phyloP scores from a whole-genome alignment of 2,888 invertebrate species.

The Oxyscelio sp. region DNA sequence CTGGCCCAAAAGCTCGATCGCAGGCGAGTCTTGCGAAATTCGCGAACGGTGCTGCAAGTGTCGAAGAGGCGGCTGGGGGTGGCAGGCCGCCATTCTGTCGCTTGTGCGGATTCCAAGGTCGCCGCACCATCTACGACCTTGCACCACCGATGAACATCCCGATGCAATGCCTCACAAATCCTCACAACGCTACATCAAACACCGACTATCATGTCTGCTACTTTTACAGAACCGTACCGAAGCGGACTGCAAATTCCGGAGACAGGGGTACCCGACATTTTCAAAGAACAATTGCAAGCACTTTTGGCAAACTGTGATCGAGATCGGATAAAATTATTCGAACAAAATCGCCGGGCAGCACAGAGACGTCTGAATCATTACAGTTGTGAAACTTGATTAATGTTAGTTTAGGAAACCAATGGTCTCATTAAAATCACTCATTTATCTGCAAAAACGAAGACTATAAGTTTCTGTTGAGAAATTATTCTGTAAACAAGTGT shows the following conservation, averaged over 20 bases:
- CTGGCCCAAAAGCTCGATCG: conserved; percentile 75
- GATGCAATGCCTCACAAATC: neutral
- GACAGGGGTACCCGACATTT: neutral
- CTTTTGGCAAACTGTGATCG: neutral
- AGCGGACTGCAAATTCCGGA: neutral
- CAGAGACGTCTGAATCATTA: conserved; percentile 5
- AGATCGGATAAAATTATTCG: neutral
- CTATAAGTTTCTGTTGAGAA: no score
- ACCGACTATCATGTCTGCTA: neutral
- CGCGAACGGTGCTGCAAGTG: conserved; percentile 73
- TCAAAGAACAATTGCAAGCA: conserved; percentile 7
- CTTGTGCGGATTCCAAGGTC: conserved; percentile 65
- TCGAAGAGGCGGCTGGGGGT: conserved; percentile 81
- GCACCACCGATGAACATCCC: neutral
- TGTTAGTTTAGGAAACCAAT: neutral
- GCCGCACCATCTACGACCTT: conserved; percentile 63
- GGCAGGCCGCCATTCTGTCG: conserved; percentile 85
- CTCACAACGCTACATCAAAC: neutral
- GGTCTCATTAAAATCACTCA: neutral
- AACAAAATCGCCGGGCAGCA: neutral
- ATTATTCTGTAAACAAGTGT: no score
- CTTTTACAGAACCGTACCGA: neutral
- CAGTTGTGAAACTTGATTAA: conserved; percentile 8
- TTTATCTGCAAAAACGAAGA: neutral
- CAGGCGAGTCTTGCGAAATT: conserved; percentile 69